Evolutionary conservation across 2,797 vertebrate genomes (phyloP), one percentile per base, ranked within the genome.

Genomic region (Anguilla megastoma): DNA sequence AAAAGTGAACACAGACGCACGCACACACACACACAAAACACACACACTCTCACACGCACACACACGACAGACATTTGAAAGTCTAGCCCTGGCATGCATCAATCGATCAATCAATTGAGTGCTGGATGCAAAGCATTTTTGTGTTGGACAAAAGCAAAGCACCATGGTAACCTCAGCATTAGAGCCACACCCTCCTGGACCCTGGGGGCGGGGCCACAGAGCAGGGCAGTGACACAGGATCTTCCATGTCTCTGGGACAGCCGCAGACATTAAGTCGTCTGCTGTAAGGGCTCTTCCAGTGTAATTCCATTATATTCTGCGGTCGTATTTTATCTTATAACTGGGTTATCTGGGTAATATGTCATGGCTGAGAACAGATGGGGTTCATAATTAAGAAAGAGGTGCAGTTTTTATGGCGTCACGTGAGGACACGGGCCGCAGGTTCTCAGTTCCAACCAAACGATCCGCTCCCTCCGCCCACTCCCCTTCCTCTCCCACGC

Each of bases 71-170:
- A 14, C 10, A 3, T 4, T 60, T 24, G 8, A 50, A 52, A 87
- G 87, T 63, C 76, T 84, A 85, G 89, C 85, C 80, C 0, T 84
- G 21, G 89, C 94, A 94, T 85, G 86, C 92, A 94, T 86, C 91
- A 85, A 94, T 93, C 89, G 93, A 94, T 92, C 91, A 93, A 94
- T 95, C 93, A 86, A 94, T 95, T 84, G 88, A 89, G 86, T 87
- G 89, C 92, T 88, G 80, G 89, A 88, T 88, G 89, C 60, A 87
- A 80, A 50, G 33, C 76, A 89, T 89, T 91, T 91, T 79, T 90
- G 93, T 90, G 93, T 90, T 90, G 89, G 87, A 88, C 85, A 84
- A 90, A 90, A 89, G 87, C 90, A 91, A 66, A 24, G 33, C 36
- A 79, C 36, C 36, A 45, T 79, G 74, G 36, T 45, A 0, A 33